Conservation (phyloP, 2,888 invertebrate genomes). For the Trichogramma evanescens region DNA sequence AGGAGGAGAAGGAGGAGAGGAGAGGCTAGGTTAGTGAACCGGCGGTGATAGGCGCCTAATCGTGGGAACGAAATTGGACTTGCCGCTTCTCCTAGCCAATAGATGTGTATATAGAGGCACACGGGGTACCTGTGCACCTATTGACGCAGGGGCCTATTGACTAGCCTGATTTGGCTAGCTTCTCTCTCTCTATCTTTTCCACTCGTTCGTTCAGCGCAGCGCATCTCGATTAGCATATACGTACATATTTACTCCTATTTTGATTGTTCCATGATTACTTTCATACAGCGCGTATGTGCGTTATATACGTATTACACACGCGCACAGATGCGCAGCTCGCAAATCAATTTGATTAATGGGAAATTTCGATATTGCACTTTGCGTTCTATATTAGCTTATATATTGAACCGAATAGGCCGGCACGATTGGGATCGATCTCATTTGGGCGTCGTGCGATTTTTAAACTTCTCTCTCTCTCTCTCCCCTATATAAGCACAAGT, state of each 20-base stretch:
- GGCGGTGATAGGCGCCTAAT: conserved; percentile 23
- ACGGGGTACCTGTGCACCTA: conserved; percentile 17
- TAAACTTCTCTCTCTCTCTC: no score
- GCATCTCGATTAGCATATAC: background rate
- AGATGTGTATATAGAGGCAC: background rate
- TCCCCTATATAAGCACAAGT: background rate
- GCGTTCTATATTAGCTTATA: no score
- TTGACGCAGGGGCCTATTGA: conserved; percentile 30
- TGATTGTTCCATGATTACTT: background rate
- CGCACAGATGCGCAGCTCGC: conserved; percentile 20
- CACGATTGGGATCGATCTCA: no score
- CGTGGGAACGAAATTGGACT: conserved; percentile 31
- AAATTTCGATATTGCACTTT: background rate
- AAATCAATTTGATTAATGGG: conserved; percentile 37
- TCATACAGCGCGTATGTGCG: background rate
- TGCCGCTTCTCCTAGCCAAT: background rate
- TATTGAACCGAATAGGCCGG: no score
- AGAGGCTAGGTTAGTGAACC: conserved; percentile 27
- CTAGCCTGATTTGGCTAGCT: conserved; percentile 17
- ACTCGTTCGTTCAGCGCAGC: conserved; percentile 7
- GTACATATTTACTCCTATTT: background rate
- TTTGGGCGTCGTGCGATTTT: no score
- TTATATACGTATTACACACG: background rate
- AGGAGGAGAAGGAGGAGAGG: background rate
- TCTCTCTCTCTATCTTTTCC: conserved; percentile 15